phyloP scores from a whole-genome alignment of 30 jellyfish, hydroid and myxozoan species.

The Clytia hemisphaerica region DNA sequence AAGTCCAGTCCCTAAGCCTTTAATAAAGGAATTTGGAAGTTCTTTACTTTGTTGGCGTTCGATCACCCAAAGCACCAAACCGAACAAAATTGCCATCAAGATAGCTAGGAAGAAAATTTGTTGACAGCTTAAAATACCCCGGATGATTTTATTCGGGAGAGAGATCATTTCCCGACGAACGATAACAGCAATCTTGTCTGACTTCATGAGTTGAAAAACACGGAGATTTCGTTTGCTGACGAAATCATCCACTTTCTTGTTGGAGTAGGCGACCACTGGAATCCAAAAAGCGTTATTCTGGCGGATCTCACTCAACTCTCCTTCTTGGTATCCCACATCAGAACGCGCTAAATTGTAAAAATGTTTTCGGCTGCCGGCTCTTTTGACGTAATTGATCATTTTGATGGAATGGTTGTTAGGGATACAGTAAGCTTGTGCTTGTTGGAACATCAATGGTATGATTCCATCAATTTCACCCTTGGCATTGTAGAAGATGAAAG shows the following conservation, averaged over 20 bases:
- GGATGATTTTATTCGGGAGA: slow-evolving; percentile 9
- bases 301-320: not conserved
- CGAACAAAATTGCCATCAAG: slow-evolving; percentile 4
- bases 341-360: slow-evolving; percentile 9
- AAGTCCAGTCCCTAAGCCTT: slow-evolving; percentile 18
- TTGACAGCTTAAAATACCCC: slow-evolving; percentile 12
- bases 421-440: not conserved
- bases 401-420: not conserved
- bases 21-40: not conserved
- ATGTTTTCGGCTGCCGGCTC: too few relatives aligned
- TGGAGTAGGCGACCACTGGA: slow-evolving; percentile 25
- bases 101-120: slow-evolving; percentile 6
- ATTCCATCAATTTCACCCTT: slow-evolving; percentile 17
- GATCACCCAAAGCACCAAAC: slow-evolving; percentile 9
- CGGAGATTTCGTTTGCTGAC: not conserved
- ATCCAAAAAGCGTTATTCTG: slow-evolving; percentile 17
- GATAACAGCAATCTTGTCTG: slow-evolving; percentile 3
- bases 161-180: slow-evolving; percentile 1
- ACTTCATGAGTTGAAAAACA: not conserved
- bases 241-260: not conserved
- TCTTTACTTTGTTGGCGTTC: slow-evolving; percentile 12
- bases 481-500: slow-evolving; percentile 1
- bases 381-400: too few relatives aligned
- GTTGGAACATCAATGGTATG: slow-evolving; percentile 2
- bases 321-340: slow-evolving; percentile 1